These are phyloP conservation scores for Onychomys torridus DNA, from an alignment of 2,797 vertebrate genomes.

Conservation along the genomic window DNA sequence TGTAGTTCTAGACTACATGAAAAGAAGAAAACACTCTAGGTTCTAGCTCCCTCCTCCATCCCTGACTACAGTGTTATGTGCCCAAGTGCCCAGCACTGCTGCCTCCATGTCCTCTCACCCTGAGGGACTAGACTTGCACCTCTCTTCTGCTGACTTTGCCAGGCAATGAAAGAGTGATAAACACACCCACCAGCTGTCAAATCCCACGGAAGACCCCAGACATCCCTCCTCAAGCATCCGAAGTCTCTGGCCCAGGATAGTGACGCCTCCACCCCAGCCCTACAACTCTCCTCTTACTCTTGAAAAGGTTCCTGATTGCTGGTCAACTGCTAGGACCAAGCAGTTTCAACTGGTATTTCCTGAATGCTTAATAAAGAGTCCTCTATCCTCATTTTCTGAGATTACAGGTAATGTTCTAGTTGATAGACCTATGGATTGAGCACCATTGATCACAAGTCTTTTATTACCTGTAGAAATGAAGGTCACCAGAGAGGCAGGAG, in stretches of 20 bases:
- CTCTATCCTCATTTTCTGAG: neutral
- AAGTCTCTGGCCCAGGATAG: neutral
- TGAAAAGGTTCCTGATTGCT: neutral
- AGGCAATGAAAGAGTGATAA: neutral
- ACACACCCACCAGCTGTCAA: neutral
- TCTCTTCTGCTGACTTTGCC: neutral
- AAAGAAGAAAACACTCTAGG: neutral
- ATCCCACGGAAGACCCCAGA: neutral
- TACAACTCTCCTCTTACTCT: neutral
- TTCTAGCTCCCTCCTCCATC: neutral
- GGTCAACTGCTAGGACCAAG: neutral
- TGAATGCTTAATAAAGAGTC: neutral
- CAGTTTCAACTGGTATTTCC: neutral
- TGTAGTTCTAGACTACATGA: neutral
- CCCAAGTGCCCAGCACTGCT: neutral
- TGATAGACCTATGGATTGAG: neutral
- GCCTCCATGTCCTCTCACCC: neutral
- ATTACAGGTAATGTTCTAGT: neutral
- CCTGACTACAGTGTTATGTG: neutral
- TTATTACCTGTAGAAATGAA: neutral
- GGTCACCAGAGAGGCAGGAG: neutral
- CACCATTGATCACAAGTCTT: neutral
- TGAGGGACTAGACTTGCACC: neutral
- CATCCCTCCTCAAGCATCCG: neutral
- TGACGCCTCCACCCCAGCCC: neutral